Conservation (phyloP, 1,140 invertebrate species). For the Globodera ellingtonae region DNA sequence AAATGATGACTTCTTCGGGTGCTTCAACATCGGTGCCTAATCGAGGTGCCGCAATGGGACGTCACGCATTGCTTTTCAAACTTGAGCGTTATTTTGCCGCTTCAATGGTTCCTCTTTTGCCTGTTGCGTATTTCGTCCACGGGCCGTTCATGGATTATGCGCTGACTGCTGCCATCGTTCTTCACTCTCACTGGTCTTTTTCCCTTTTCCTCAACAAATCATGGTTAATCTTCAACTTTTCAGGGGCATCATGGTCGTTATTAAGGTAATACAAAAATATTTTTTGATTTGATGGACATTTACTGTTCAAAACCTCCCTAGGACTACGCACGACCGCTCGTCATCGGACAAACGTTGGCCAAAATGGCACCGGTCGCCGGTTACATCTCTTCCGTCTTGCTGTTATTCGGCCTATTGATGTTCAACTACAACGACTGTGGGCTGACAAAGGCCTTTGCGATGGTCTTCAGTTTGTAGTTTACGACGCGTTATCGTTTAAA, state of each 20-base stretch:
- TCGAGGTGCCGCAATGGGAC: conserved; percentile 27
- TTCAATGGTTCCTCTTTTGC: conserved; percentile 57
- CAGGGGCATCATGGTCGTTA: conserved; percentile 57
- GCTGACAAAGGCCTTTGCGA: conserved; percentile 63
- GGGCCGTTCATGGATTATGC: conserved; percentile 58
- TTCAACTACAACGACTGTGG: conserved; percentile 66
- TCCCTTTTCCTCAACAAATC: conserved; percentile 17
- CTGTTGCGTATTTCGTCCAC: conserved; percentile 63
- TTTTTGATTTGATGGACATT: background rate
- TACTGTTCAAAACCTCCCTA: conserved; percentile 3
- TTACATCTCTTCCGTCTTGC: conserved; percentile 50
- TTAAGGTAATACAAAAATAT: conserved; percentile 25
- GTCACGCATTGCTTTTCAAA: conserved; percentile 42
- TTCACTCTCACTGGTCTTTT: conserved; percentile 60
- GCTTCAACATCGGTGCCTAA: background rate
- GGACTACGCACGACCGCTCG: conserved; percentile 63
- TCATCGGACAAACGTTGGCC: conserved; percentile 61
- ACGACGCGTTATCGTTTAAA: no score
- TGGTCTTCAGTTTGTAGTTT: conserved; percentile 60
- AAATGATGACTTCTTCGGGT: background rate
- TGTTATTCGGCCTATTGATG: conserved; percentile 57
- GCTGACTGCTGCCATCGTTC: conserved; percentile 58
- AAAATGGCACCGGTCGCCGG: conserved; percentile 37
- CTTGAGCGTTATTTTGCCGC: conserved; percentile 57
- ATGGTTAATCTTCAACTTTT: conserved; percentile 37